Conservation (phyloP, 2,888 invertebrate species). For the Globia sparganii region DNA sequence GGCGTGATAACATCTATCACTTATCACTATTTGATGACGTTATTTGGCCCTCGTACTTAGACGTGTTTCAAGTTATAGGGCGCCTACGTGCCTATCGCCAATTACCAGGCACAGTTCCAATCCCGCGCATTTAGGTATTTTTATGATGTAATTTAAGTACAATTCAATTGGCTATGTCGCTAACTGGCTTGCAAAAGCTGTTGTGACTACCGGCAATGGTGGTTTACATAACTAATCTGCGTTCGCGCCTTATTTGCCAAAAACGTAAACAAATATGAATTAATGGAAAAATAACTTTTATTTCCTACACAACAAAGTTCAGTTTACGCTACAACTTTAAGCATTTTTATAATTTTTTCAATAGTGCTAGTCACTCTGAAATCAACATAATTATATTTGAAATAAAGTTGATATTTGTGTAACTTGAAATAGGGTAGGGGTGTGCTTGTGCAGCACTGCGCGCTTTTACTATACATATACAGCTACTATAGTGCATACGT, state of each 20-base stretch:
- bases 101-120: constrained; percentile 20
- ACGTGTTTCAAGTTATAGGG: constrained; percentile 21
- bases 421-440: too few relatives aligned
- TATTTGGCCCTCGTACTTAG: not conserved
- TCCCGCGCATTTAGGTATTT: constrained; percentile 5
- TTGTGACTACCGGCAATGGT: not conserved
- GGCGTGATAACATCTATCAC: constrained; percentile 8
- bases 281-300: too few relatives aligned
- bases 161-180: not conserved
- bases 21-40: not conserved
- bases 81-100: not conserved
- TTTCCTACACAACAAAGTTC: too few relatives aligned
- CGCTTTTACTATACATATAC: too few relatives aligned
- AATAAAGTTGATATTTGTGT: too few relatives aligned
- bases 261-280: too few relatives aligned
- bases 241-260: too few relatives aligned
- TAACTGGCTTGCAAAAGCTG: not conserved
- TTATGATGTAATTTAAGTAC: not conserved
- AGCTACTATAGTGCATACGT: not conserved
- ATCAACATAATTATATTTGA: too few relatives aligned
- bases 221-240: not conserved
- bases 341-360: too few relatives aligned
- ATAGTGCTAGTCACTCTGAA: too few relatives aligned
- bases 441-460: too few relatives aligned
- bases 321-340: too few relatives aligned